Conservation (phyloP, 2,888 invertebrate genomes). For the Lasioglossum pauxillum region DNA sequence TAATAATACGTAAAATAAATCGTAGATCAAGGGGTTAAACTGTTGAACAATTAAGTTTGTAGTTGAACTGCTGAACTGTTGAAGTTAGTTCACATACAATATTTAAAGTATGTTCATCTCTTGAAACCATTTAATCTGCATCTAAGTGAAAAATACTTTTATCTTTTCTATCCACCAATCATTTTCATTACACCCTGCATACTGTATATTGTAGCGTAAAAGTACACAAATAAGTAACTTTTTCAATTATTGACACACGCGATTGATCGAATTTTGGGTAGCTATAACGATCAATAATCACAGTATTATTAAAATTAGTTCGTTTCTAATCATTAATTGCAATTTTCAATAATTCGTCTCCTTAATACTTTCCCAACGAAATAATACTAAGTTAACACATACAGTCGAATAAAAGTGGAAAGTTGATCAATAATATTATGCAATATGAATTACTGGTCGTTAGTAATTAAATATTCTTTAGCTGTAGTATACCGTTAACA, state of each 20-base stretch:
- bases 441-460: background rate
- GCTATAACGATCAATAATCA: background rate
- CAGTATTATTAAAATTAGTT: background rate
- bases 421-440: background rate
- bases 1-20: no score
- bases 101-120: no score
- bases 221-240: slow-evolving; percentile 21
- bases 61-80: no score
- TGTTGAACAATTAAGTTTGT: no score
- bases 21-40: no score
- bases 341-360: background rate
- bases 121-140: no score
- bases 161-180: background rate
- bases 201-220: slow-evolving; percentile 14
- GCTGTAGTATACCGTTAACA: background rate
- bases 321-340: background rate
- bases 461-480: background rate
- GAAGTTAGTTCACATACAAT: no score
- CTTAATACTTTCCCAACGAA: no score
- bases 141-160: background rate
- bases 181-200: slow-evolving; percentile 1
- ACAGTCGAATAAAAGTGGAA: background rate
- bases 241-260: background rate
- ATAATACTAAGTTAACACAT: no score
- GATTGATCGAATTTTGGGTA: slow-evolving; percentile 32